Evolutionary conservation across 2,113 vertebrate species (phyloP).

Genomic region (Chaenogobius annularis): DNA sequence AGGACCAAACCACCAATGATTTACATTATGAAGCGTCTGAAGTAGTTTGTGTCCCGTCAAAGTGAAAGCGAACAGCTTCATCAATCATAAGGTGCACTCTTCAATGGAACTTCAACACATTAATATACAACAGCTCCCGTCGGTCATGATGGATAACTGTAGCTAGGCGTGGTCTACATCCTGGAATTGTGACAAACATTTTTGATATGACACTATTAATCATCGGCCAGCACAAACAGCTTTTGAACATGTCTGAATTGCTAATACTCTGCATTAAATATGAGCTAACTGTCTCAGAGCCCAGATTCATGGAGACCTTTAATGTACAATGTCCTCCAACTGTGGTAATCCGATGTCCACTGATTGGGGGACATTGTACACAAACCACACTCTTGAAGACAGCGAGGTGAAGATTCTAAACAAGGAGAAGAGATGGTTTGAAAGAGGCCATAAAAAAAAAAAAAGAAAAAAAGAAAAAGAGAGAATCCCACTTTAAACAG

Average conservation of each 20-base stretch:
- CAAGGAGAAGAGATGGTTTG: no score
- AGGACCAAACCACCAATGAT: not conserved
- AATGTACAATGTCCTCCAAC: not conserved
- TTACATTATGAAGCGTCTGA: not conserved
- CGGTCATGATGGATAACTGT: constrained; percentile 48
- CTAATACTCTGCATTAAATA: not conserved
- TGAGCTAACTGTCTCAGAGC: not conserved
- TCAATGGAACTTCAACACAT: constrained; percentile 40
- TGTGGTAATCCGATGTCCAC: not conserved
- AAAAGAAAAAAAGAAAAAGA: no score
- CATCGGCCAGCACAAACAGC: constrained; percentile 27
- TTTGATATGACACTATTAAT: constrained; percentile 26
- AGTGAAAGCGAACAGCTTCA: constrained; percentile 27
- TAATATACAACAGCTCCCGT: constrained; percentile 48
- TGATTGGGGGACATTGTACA: not conserved
- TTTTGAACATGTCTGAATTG: not conserved
- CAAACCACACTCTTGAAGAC: no score
- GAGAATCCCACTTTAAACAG: no score
- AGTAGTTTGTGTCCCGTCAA: constrained; percentile 6
- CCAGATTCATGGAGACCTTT: not conserved
- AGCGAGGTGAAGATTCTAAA: no score
- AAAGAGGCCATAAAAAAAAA: no score
- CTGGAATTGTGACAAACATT: constrained; percentile 30
- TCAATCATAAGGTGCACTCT: constrained; percentile 38
- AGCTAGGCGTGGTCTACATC: constrained; percentile 19